A percentile compares a stretch with the other conserved stretches of the same genome.
Conservation (phyloP, 2,797 vertebrate genomes). For the Fistularia tabacaria region DNA sequence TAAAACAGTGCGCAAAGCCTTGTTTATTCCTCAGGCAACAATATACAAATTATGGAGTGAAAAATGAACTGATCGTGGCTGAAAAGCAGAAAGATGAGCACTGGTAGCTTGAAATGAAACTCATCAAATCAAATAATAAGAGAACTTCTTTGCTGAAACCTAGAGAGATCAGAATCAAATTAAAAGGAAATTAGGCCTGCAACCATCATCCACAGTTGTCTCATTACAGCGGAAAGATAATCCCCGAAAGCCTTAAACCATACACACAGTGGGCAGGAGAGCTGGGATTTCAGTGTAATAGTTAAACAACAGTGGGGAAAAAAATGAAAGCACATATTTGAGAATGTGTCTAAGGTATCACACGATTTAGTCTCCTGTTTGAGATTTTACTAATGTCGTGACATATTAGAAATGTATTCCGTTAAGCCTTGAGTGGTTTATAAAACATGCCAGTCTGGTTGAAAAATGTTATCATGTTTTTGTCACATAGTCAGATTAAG, state of each 20-base stretch:
- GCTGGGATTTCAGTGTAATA: conserved; percentile 54
- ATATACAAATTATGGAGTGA: conserved; percentile 60
- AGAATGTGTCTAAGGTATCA: conserved; percentile 57
- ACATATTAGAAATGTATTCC: conserved; percentile 65
- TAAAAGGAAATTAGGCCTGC: conserved; percentile 72
- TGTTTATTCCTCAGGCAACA: conserved; percentile 77
- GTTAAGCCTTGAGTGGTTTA: conserved; percentile 71
- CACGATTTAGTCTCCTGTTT: conserved; percentile 48
- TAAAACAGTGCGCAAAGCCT: conserved; percentile 55
- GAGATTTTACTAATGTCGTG: conserved; percentile 61
- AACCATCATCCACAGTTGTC: conserved; percentile 67
- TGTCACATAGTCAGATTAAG: conserved; percentile 71
- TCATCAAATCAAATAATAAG: conserved; percentile 72
- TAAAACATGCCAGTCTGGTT: conserved; percentile 56
- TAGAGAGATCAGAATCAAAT: conserved; percentile 71
- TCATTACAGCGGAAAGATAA: conserved; percentile 70
- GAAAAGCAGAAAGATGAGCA: conserved; percentile 65
- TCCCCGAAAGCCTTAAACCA: conserved; percentile 70
- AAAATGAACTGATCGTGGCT: conserved; percentile 57
- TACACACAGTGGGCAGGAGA: conserved; percentile 43
- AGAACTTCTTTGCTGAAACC: conserved; percentile 63
- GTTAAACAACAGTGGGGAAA: conserved; percentile 48
- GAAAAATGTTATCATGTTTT: conserved; percentile 62
- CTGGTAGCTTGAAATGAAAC: conserved; percentile 61
- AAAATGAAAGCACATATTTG: conserved; percentile 40